Percentiles rank a stretch among this genome's conserved stretches.
These are phyloP conservation scores for Malurus elegans DNA, from an alignment of 2,113 vertebrate species.

Conservation along the genomic window DNA sequence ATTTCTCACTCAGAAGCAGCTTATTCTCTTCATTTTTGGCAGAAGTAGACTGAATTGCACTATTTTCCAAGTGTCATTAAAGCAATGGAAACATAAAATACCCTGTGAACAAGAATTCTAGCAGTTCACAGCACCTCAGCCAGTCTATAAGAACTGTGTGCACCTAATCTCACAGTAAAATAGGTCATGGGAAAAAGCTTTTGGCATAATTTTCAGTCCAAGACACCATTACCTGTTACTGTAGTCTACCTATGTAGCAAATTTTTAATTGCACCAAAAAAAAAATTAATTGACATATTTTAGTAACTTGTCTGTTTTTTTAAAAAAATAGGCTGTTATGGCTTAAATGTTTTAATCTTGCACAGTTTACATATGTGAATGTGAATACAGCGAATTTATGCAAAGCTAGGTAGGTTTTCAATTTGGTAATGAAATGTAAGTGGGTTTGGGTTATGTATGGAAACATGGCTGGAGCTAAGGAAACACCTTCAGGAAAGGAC, in stretches of 20 bases:
- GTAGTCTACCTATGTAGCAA: neutral
- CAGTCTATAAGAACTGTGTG: neutral
- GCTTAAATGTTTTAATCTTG: neutral
- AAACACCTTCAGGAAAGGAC: neutral
- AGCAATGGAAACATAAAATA: neutral
- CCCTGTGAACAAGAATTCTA: neutral
- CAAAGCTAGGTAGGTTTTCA: neutral
- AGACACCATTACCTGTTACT: neutral
- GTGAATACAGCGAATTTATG: neutral
- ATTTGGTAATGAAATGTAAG: neutral
- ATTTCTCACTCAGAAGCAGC: neutral
- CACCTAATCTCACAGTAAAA: neutral
- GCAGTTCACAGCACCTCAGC: neutral
- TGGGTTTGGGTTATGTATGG: neutral
- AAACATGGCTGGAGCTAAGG: neutral
- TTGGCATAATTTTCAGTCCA: neutral
- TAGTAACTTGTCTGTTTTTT: neutral
- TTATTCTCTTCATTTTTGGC: neutral
- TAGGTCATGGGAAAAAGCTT: neutral
- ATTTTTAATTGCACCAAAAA: neutral
- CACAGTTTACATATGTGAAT: neutral
- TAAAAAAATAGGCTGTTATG: neutral
- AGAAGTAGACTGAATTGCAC: neutral
- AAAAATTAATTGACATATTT: neutral
- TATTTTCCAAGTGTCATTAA: neutral